These are phyloP conservation scores for Dynastes hyllus DNA, from an alignment of 2,888 invertebrate genomes.

Conservation along the genomic window DNA sequence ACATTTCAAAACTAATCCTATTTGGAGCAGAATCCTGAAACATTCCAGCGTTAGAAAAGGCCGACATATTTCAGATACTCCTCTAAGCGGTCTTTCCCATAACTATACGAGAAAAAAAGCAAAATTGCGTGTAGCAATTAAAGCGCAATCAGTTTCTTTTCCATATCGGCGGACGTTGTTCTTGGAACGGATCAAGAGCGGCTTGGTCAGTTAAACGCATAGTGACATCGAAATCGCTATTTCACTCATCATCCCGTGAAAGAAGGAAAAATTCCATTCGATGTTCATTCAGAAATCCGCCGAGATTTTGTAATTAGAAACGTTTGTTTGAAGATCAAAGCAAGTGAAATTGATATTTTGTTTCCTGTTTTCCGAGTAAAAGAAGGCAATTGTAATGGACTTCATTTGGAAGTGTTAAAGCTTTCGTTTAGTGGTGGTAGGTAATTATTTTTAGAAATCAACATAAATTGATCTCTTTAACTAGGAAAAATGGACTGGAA, in stretches of 20 bases:
- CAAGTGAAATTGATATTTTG: neutral
- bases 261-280: neutral
- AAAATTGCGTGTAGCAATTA: conserved; percentile 1
- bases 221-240: neutral
- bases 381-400: too few species aligned
- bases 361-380: neutral
- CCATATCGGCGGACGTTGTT: neutral
- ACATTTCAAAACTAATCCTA: too few species aligned
- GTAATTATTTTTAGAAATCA: too few species aligned
- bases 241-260: neutral
- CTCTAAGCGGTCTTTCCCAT: too few species aligned
- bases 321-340: neutral
- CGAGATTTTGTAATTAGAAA: conserved; percentile 2
- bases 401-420: too few species aligned
- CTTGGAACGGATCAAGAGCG: conserved; percentile 5
- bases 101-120: neutral
- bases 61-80: too few species aligned
- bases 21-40: too few species aligned
- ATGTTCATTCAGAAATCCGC: neutral
- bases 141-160: conserved; percentile 18
- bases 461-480: too few species aligned
- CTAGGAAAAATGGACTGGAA: too few species aligned
- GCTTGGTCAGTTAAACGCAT: neutral
- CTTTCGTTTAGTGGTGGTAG: too few species aligned
- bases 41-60: too few species aligned